A percentile compares a stretch with the other conserved stretches of the same genome.
phyloP scores from a whole-genome alignment of 2,113 vertebrate species.

The Ardeotis arabs region DNA sequence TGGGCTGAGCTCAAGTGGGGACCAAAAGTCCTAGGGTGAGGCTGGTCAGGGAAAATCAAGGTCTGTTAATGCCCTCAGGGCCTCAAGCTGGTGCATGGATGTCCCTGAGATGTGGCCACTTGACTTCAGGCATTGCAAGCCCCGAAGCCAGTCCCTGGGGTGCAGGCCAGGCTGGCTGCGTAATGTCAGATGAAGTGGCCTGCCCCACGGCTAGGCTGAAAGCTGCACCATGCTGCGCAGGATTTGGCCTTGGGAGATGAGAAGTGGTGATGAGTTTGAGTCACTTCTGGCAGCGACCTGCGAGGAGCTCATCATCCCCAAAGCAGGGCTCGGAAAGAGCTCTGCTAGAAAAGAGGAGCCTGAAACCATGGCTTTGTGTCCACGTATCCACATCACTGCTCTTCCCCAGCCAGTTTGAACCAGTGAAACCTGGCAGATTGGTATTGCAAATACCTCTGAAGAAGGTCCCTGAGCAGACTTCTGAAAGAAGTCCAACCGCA shows the following conservation, averaged over 20 bases:
- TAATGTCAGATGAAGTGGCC: neutral
- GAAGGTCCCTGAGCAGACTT: neutral
- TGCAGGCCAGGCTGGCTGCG: neutral
- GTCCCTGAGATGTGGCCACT: neutral
- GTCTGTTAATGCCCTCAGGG: neutral
- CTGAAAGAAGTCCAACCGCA: neutral
- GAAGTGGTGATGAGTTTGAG: neutral
- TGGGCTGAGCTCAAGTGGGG: neutral
- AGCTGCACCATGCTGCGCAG: neutral
- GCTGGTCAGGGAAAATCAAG: neutral
- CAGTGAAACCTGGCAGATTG: neutral
- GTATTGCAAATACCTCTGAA: neutral
- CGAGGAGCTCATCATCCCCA: neutral
- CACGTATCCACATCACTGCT: fast-evolving
- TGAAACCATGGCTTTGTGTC: neutral
- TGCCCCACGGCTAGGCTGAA: neutral
- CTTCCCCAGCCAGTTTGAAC: neutral
- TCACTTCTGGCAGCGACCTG: neutral
- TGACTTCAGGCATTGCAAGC: neutral
- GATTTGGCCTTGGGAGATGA: neutral
- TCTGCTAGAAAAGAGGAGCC: neutral
- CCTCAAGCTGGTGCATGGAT: neutral
- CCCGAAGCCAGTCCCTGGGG: neutral
- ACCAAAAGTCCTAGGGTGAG: neutral
- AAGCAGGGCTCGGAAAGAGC: neutral